Conservation (phyloP, 2,113 vertebrate genomes). For the Rhynchopsitta pachyrhyncha region DNA sequence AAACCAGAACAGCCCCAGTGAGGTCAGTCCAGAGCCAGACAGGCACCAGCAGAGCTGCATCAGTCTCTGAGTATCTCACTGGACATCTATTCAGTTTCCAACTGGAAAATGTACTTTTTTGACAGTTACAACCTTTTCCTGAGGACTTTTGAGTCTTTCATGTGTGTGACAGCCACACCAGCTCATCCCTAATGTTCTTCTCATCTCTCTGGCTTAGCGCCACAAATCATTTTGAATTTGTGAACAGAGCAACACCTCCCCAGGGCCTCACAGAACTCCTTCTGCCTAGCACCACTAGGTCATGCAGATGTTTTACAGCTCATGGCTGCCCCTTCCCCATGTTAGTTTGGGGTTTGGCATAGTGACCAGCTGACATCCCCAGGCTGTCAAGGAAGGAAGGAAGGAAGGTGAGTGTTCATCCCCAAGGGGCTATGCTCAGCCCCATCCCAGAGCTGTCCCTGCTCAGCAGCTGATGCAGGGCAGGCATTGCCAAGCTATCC, state of each 20-base stretch:
- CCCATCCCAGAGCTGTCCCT: background rate
- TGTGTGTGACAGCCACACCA: background rate
- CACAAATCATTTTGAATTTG: background rate
- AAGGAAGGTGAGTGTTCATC: background rate
- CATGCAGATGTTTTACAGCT: background rate
- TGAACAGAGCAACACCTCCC: background rate
- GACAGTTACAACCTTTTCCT: background rate
- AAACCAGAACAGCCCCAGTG: background rate
- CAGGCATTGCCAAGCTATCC: no score
- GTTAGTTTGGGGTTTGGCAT: background rate
- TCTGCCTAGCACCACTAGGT: background rate
- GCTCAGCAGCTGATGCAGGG: background rate
- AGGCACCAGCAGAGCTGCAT: background rate
- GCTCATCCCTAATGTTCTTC: background rate
- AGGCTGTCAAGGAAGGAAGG: fast-evolving
- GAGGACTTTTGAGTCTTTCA: background rate
- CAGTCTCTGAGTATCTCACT: background rate
- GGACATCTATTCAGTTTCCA: background rate
- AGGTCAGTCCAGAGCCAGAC: background rate
- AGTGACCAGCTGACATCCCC: background rate
- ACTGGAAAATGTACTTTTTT: background rate
- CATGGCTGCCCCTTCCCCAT: background rate
- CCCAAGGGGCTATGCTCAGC: no score
- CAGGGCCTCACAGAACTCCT: background rate
- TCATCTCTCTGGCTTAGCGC: background rate